These are phyloP conservation scores for Gallinago media DNA, from an alignment of 2,113 vertebrate species.

Conservation along the genomic window DNA sequence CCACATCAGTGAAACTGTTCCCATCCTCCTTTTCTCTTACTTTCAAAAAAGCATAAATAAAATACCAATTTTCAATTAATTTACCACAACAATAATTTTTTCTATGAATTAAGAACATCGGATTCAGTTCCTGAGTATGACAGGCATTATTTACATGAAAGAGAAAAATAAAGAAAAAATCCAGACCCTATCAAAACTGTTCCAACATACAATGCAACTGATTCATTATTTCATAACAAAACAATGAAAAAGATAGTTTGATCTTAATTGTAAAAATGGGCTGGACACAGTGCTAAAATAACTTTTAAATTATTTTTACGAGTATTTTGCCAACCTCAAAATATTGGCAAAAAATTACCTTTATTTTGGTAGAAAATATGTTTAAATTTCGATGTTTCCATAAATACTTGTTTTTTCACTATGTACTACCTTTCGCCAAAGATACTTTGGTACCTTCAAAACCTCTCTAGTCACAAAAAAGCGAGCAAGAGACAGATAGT, in stretches of 20 bases:
- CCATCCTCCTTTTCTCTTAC: neutral
- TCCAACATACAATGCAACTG: neutral
- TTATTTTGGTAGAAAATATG: neutral
- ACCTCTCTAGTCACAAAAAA: neutral
- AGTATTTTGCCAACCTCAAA: neutral
- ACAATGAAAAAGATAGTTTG: neutral
- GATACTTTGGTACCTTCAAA: neutral
- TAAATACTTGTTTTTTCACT: neutral
- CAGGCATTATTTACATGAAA: neutral
- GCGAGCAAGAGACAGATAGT: neutral
- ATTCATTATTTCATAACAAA: neutral
- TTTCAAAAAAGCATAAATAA: neutral
- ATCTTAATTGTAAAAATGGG: neutral
- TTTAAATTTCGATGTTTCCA: neutral
- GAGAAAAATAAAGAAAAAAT: neutral
- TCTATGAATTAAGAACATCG: neutral
- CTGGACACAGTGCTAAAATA: neutral
- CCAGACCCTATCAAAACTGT: neutral
- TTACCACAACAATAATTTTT: neutral
- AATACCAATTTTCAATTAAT: neutral
- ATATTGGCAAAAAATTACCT: neutral
- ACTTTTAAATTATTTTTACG: neutral
- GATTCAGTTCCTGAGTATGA: neutral
- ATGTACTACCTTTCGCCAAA: neutral
- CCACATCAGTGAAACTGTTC: neutral